Evolutionary conservation across 1,140 invertebrate genomes (phyloP), one percentile per base, ranked within the genome.

Genomic region (Akabosia matsudoensis): DNA sequence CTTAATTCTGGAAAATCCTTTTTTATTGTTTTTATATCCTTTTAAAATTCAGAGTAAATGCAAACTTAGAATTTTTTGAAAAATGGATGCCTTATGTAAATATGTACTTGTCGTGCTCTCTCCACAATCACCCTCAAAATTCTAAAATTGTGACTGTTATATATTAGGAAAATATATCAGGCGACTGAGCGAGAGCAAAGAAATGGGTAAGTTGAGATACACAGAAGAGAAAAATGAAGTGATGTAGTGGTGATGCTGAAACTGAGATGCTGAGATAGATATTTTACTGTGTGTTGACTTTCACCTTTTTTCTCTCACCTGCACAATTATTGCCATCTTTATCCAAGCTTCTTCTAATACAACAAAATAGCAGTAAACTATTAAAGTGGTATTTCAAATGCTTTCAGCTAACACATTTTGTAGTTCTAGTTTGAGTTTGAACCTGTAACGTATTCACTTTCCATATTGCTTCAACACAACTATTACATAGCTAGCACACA

Each of bases 181-280:
- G 76, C 76, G 80, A 74, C 80, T 81, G 78, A 81, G 80, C 78
- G 76, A 81, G 78, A 45, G 54, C 75, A 81, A 79, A 78, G 80
- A 81, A 75, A 76, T 77, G 73, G 77, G 80, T 81, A 79, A 79
- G 78, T 79, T 70, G n/a, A 64, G 56, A 24, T 64, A 7, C 56
- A 24, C 7, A 64, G 28, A 64, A 64, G 4, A 22, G 28, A 64
- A 45, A 45, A 45, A 45, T 45, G 37, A 45, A 45, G 37, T 45
- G 37, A 45, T 45, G 37, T 45, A 45, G 37, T n/a, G n/a, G n/a
- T 45, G 37, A 45, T 45, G 37, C 37, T 45, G 37, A 45, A 45
- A 45, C n/a, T n/a, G n/a, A n/a, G n/a, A n/a, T n/a, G n/a, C n/a
- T 45, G 37, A 45, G 37, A 45, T 45, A 45, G 37, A n/a, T n/a